Percentiles rank a stretch among this genome's conserved stretches.
phyloP scores from a whole-genome alignment of 2,888 invertebrate species.

The Lithophane leautieri region DNA sequence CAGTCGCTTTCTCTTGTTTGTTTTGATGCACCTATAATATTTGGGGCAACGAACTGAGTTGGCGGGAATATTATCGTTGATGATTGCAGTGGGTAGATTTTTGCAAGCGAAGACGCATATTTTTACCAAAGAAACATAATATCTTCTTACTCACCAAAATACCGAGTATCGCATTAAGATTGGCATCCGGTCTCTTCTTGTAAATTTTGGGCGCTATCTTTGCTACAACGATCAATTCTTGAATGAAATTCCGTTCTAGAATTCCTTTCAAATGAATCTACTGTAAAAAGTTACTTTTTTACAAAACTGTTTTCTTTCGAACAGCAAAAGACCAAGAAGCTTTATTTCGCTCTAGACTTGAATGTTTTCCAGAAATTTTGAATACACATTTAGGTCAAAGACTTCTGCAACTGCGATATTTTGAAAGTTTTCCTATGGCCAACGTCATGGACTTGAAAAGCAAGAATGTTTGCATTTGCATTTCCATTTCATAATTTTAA shows the following conservation, averaged over 20 bases:
- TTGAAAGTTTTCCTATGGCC: conserved; percentile 21
- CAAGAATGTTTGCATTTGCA: conserved; percentile 27
- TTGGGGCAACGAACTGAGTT: conserved; percentile 64
- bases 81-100: conserved; percentile 50
- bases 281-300: background rate
- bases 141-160: conserved; percentile 11
- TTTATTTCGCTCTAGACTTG: conserved; percentile 13
- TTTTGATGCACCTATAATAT: conserved; percentile 59
- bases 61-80: conserved; percentile 61
- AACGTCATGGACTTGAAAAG: conserved; percentile 13
- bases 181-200: background rate
- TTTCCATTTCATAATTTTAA: conserved; percentile 17
- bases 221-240: conserved; percentile 6
- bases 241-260: conserved; percentile 4
- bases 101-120: conserved; percentile 18
- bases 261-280: conserved; percentile 2
- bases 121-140: conserved; percentile 15
- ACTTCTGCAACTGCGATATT: conserved; percentile 26
- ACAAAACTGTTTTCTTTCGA: background rate
- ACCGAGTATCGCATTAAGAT: background rate
- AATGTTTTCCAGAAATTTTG: conserved; percentile 35
- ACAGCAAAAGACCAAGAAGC: conserved; percentile 1
- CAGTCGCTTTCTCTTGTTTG: conserved; percentile 59
- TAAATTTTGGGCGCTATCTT: background rate
- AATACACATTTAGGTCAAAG: conserved; percentile 52